Evolutionary conservation across 2,797 vertebrate genomes (phyloP).

Genomic region (Sebastes baramenuke): DNA sequence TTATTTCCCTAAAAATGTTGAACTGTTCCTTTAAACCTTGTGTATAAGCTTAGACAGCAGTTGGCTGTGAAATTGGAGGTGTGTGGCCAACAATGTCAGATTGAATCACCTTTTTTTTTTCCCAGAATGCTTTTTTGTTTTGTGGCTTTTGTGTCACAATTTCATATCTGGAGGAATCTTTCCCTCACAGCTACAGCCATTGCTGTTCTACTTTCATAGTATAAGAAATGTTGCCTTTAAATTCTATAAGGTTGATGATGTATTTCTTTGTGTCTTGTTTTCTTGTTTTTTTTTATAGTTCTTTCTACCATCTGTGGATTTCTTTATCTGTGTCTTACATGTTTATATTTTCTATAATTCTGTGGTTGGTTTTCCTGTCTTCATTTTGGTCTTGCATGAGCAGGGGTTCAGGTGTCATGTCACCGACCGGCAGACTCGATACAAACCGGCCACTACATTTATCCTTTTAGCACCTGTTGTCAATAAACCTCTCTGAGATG

Average conservation of each 20-base stretch:
- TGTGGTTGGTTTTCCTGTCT: neutral
- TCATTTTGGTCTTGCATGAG: neutral
- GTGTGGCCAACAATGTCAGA: conserved; percentile 32
- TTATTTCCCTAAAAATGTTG: neutral
- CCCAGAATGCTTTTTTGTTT: neutral
- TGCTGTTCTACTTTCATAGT: neutral
- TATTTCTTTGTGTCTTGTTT: neutral
- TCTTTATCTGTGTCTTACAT: conserved; percentile 3
- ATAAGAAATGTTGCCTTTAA: conserved; percentile 28
- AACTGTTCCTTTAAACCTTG: neutral
- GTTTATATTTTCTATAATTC: neutral
- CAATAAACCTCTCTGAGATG: conserved; percentile 21
- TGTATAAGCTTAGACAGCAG: conserved; percentile 6
- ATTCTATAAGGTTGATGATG: neutral
- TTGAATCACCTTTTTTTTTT: conserved; percentile 25
- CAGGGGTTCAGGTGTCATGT: neutral
- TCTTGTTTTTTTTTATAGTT: neutral
- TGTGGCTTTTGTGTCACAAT: neutral
- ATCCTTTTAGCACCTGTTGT: conserved; percentile 20
- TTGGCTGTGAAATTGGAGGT: conserved; percentile 47
- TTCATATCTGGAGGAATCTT: neutral
- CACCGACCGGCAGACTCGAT: neutral
- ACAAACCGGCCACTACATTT: neutral
- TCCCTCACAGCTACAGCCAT: neutral
- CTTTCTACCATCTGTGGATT: neutral